Evolutionary conservation across 2,888 invertebrate genomes (phyloP).

Genomic region (Macrophya alboannulata): DNA sequence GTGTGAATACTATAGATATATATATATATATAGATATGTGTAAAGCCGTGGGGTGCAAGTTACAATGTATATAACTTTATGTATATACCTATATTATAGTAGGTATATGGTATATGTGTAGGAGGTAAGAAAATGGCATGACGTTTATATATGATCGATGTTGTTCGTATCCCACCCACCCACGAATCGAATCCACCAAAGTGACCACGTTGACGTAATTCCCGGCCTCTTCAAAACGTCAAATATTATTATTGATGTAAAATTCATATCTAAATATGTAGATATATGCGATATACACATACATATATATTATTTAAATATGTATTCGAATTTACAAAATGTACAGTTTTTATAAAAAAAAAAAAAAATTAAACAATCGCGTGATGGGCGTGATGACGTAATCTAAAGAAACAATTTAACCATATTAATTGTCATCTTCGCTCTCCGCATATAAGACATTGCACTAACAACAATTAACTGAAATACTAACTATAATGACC

Average conservation of each 20-base stretch:
- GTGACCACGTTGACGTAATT: conserved; percentile 53
- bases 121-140: conserved; percentile 49
- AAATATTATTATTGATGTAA: conserved; percentile 49
- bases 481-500: conserved; percentile 69
- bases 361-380: background rate
- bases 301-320: background rate
- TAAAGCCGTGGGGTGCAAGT: conserved; percentile 1
- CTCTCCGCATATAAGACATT: conserved; percentile 65
- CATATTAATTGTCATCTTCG: conserved; percentile 70
- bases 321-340: background rate
- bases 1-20: too few relatives aligned
- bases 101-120: conserved; percentile 9
- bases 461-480: conserved; percentile 72
- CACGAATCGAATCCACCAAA: background rate
- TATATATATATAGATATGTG: background rate
- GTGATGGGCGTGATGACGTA: background rate
- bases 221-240: conserved; percentile 45
- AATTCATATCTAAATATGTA: background rate
- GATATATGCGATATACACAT: background rate
- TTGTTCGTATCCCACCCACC: conserved; percentile 40
- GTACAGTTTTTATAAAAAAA: background rate
- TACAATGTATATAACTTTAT: conserved; percentile 25
- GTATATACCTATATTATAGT: background rate
- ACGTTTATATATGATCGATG: conserved; percentile 47
- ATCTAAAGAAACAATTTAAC: conserved; percentile 51